Evolutionary conservation across 2,888 invertebrate species (phyloP).

Genomic region (Cosmia trapezina): DNA sequence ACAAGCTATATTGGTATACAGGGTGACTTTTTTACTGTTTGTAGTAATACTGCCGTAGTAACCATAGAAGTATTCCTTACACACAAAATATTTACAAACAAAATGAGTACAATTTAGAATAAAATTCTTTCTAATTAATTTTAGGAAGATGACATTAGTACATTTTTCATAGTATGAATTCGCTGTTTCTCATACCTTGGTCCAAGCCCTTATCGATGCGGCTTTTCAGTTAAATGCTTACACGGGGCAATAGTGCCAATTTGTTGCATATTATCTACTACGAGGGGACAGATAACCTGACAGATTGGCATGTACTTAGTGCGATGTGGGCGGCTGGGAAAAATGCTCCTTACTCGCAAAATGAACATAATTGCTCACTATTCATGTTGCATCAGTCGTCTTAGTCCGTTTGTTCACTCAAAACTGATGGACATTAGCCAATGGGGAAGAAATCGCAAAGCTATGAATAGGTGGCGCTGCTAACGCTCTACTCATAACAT

Average conservation of each 20-base stretch:
- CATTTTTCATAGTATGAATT: not conserved
- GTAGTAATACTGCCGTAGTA: not conserved
- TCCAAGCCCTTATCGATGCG: constrained; percentile 72
- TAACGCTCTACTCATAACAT: no score
- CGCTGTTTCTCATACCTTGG: constrained; percentile 43
- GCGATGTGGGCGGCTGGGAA: constrained; percentile 72
- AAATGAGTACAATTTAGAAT: not conserved
- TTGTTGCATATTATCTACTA: constrained; percentile 84
- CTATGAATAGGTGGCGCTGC: no score
- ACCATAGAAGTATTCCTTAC: not conserved
- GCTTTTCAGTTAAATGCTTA: constrained; percentile 82
- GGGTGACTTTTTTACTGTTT: not conserved
- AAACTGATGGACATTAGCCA: constrained; percentile 54
- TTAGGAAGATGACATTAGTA: not conserved
- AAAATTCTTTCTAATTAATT: no score
- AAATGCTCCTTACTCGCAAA: constrained; percentile 64
- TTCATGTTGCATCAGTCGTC: constrained; percentile 48
- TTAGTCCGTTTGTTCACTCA: constrained; percentile 39
- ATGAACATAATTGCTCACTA: constrained; percentile 65
- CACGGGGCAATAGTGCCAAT: constrained; percentile 84
- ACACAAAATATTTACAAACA: no score
- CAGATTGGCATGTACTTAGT: constrained; percentile 81
- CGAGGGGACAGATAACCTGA: constrained; percentile 76
- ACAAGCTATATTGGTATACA: no score
- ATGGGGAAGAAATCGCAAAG: no score